Conservation (phyloP, 2,888 invertebrate genomes). For the Trypoxylon attenuatum region DNA sequence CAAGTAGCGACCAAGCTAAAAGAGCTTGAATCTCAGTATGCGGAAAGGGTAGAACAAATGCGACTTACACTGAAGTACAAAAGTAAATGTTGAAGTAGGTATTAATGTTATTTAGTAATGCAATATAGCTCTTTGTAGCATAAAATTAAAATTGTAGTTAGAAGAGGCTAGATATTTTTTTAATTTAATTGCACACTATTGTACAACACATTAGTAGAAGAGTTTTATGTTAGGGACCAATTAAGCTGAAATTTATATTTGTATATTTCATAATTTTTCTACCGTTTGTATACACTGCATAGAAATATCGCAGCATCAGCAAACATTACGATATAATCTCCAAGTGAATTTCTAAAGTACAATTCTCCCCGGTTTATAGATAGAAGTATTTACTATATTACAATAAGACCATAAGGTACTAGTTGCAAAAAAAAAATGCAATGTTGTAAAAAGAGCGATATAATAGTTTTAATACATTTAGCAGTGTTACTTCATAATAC, state of each 20-base stretch:
- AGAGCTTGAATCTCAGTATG: constrained; percentile 61
- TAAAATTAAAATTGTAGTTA: constrained; percentile 65
- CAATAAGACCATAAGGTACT: constrained; percentile 44
- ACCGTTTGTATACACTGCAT: no score
- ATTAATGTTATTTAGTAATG: constrained; percentile 62
- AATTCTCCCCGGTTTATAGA: constrained; percentile 46
- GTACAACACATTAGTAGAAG: constrained; percentile 62
- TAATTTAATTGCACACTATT: constrained; percentile 70
- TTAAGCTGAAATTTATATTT: constrained; percentile 47
- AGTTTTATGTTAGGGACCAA: constrained; percentile 57
- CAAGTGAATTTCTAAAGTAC: constrained; percentile 49
- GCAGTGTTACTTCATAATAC: constrained; percentile 38
- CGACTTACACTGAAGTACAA: constrained; percentile 71
- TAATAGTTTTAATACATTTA: constrained; percentile 34
- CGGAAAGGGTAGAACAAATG: constrained; percentile 65
- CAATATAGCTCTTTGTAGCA: constrained; percentile 68
- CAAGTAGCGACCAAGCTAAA: constrained; percentile 68
- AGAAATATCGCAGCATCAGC: constrained; percentile 11
- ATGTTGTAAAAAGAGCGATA: constrained; percentile 40
- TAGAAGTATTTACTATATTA: constrained; percentile 36
- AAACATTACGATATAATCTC: constrained; percentile 32
- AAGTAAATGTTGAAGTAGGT: constrained; percentile 69
- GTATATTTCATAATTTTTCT: constrained; percentile 39
- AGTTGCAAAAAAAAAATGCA: constrained; percentile 20
- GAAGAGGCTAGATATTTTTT: constrained; percentile 72